Evolutionary conservation across 2,888 invertebrate genomes (phyloP).

Genomic region (Drosophila dives): DNA sequence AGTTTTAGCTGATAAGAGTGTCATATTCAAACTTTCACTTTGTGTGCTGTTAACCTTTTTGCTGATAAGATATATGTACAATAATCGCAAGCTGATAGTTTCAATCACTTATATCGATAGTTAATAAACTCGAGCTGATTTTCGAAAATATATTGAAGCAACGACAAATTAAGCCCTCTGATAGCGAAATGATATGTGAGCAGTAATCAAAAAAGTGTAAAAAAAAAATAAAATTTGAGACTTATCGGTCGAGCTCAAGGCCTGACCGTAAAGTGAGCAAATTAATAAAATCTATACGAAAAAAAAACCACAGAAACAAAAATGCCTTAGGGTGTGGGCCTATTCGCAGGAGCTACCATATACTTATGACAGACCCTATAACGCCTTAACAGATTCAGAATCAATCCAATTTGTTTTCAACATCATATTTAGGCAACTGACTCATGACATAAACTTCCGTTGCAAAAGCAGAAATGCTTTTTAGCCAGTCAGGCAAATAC

Average conservation of each 20-base stretch:
- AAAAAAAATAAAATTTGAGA: constrained; percentile 19
- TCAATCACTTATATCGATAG: constrained; percentile 36
- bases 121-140: constrained; percentile 23
- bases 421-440: constrained; percentile 59
- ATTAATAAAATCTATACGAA: constrained; percentile 54
- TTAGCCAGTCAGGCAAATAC: constrained; percentile 38
- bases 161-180: constrained; percentile 24
- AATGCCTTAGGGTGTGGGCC: constrained; percentile 46
- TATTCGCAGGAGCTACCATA: constrained; percentile 12
- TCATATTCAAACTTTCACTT: constrained; percentile 12
- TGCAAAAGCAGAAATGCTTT: constrained; percentile 54
- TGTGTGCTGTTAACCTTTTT: not conserved
- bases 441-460: constrained; percentile 76
- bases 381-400: constrained; percentile 47
- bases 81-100: constrained; percentile 18
- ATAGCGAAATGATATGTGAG: constrained; percentile 36
- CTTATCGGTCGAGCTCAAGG: constrained; percentile 65
- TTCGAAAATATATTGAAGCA: constrained; percentile 13
- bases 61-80: constrained; percentile 27
- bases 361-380: constrained; percentile 4
- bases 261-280: constrained; percentile 64
- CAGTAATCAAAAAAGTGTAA: constrained; percentile 14
- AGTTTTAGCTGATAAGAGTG: not conserved
- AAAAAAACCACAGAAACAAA: not conserved
- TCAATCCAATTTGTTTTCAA: constrained; percentile 49